These are phyloP conservation scores for Antheraea pernyi DNA, from an alignment of 1,140 invertebrate genomes.

Conservation along the genomic window DNA sequence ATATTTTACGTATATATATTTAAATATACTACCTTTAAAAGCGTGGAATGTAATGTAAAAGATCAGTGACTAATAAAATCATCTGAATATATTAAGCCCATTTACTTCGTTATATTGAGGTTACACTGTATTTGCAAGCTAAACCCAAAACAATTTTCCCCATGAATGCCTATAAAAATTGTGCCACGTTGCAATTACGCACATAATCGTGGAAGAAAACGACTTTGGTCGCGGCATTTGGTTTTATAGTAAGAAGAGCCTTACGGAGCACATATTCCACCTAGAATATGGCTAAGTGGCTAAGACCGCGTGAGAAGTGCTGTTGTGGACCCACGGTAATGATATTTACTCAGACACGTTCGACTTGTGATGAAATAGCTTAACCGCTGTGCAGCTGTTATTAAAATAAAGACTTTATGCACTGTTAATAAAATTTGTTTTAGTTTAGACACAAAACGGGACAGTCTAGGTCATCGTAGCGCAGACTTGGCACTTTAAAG, in stretches of 20 bases:
- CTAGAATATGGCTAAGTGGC: conserved; percentile 33
- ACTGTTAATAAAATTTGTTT: not conserved
- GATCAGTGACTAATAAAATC: too few species aligned
- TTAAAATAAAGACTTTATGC: conserved; percentile 7
- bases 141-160: too few species aligned
- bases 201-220: not conserved
- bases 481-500: conserved; percentile 24
- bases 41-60: too few species aligned
- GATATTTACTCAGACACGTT: conserved; percentile 39
- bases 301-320: conserved; percentile 28
- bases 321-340: conserved; percentile 42
- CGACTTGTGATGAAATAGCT: conserved; percentile 19
- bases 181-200: not conserved
- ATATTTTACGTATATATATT: too few species aligned
- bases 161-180: not conserved
- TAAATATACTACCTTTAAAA: too few species aligned
- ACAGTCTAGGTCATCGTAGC: conserved; percentile 24
- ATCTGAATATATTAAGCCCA: too few species aligned
- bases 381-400: not conserved
- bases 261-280: conserved; percentile 13
- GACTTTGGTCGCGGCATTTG: not conserved
- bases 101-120: too few species aligned
- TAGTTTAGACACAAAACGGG: not conserved
- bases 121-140: too few species aligned
- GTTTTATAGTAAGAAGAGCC: not conserved